phyloP scores from a whole-genome alignment of 1,140 invertebrate genomes.

The Anadara kagoshimensis region DNA sequence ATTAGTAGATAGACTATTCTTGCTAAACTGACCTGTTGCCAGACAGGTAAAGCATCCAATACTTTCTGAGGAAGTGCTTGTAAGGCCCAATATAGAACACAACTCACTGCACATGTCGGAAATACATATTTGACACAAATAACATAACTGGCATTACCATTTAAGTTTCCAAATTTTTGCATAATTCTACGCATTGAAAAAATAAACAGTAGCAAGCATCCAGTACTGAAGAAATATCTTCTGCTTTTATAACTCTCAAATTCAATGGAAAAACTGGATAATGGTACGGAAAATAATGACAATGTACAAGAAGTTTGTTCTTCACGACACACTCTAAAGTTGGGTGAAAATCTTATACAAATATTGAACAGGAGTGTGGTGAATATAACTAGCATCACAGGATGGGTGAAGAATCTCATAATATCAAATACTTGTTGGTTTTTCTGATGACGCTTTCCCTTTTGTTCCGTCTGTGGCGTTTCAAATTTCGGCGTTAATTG shows the following conservation, averaged over 20 bases:
- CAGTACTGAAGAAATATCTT: slow-evolving; percentile 76
- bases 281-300: slow-evolving; percentile 57
- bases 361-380: slow-evolving; percentile 49
- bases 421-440: slow-evolving; percentile 52
- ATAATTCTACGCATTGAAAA: slow-evolving; percentile 79
- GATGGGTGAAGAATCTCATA: slow-evolving; percentile 48
- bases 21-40: slow-evolving; percentile 67
- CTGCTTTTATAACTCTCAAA: slow-evolving; percentile 65
- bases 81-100: slow-evolving; percentile 67
- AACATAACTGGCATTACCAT: slow-evolving; percentile 78
- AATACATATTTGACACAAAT: slow-evolving; percentile 59
- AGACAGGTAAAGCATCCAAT: slow-evolving; percentile 54
- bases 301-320: slow-evolving; percentile 84
- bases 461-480: slow-evolving; percentile 18
- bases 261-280: slow-evolving; percentile 62
- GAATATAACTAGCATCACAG: slow-evolving; percentile 43
- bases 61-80: slow-evolving; percentile 60
- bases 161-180: slow-evolving; percentile 85
- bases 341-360: slow-evolving; percentile 76
- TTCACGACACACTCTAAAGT: slow-evolving; percentile 88
- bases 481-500: slow-evolving; percentile 21
- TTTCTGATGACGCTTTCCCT: slow-evolving; percentile 32
- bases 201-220: slow-evolving; percentile 77
- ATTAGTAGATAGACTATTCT: slow-evolving; percentile 58
- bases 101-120: slow-evolving; percentile 51